Conservation (phyloP, 2,888 invertebrate species). For the Dasysyrphus tricinctus region DNA sequence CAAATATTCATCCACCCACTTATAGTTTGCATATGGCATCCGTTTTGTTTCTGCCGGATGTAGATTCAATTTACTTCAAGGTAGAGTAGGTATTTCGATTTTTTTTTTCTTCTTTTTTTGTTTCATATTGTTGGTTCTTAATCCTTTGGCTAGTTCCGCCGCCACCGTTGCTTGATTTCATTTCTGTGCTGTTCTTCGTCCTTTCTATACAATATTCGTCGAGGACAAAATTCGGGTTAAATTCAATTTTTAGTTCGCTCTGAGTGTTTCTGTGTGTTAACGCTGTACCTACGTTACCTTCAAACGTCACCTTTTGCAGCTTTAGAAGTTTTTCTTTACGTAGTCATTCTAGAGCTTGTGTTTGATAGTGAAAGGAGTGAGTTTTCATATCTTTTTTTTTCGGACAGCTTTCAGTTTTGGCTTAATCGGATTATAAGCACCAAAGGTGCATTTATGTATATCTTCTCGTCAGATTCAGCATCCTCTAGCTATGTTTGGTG, state of each 20-base stretch:
- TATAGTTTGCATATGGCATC: conserved; percentile 60
- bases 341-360: background rate
- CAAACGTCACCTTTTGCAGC: conserved; percentile 7
- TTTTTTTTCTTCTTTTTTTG: background rate
- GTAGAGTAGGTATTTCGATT: conserved; percentile 6
- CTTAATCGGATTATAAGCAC: conserved; percentile 64
- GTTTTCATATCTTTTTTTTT: background rate
- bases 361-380: conserved; percentile 4
- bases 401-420: conserved; percentile 10
- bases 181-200: conserved; percentile 11
- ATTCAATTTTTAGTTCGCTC: conserved; percentile 61
- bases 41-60: conserved; percentile 49
- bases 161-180: conserved; percentile 15
- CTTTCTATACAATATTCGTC: conserved; percentile 13
- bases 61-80: conserved; percentile 63
- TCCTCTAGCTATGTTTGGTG: background rate
- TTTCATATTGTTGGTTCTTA: background rate
- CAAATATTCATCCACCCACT: conserved; percentile 47
- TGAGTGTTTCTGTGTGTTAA: conserved; percentile 56
- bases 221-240: conserved; percentile 47
- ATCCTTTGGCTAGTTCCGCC: conserved; percentile 17
- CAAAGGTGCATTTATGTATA: conserved; percentile 27
- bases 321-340: conserved; percentile 18
- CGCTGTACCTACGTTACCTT: background rate
- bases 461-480: conserved; percentile 25